Evolutionary conservation across 2,113 vertebrate genomes (phyloP).

Genomic region (Hoplias malabaricus): DNA sequence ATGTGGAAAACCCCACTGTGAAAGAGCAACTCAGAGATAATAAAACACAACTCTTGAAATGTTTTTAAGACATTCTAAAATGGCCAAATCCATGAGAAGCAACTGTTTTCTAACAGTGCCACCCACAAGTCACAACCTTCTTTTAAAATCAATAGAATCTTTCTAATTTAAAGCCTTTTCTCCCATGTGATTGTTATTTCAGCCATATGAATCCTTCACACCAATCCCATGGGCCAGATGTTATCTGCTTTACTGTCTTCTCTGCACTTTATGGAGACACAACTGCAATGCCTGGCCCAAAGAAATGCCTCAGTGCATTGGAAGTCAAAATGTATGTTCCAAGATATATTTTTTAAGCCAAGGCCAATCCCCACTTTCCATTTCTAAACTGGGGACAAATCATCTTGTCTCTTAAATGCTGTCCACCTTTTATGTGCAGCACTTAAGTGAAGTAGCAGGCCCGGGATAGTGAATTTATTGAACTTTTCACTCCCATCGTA

Average conservation of each 20-base stretch:
- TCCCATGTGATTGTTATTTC: conserved; percentile 30
- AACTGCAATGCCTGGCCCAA: conserved; percentile 25
- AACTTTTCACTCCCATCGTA: conserved; percentile 29
- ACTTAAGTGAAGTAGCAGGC: conserved; percentile 51
- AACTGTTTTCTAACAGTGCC: neutral
- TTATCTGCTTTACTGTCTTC: conserved; percentile 41
- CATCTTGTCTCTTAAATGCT: conserved; percentile 38
- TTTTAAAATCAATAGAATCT: conserved; percentile 27
- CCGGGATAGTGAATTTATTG: conserved; percentile 51
- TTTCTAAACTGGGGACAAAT: conserved; percentile 44
- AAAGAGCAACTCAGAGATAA: neutral
- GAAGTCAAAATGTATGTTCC: conserved; percentile 33
- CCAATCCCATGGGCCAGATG: conserved; percentile 29
- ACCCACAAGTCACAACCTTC: conserved; percentile 25
- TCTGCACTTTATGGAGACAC: conserved; percentile 29
- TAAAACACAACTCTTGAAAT: neutral
- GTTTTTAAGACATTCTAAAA: neutral
- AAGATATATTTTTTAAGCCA: conserved; percentile 16
- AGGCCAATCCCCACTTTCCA: neutral
- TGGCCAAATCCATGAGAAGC: neutral
- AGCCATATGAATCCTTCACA: conserved; percentile 44
- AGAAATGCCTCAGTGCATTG: conserved; percentile 39
- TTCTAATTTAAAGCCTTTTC: conserved; percentile 41
- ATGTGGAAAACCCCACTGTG: neutral
- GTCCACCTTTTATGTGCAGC: conserved; percentile 38